Evolutionary conservation across 2,797 vertebrate genomes (phyloP).

Genomic region (Myotis daubentonii): DNA sequence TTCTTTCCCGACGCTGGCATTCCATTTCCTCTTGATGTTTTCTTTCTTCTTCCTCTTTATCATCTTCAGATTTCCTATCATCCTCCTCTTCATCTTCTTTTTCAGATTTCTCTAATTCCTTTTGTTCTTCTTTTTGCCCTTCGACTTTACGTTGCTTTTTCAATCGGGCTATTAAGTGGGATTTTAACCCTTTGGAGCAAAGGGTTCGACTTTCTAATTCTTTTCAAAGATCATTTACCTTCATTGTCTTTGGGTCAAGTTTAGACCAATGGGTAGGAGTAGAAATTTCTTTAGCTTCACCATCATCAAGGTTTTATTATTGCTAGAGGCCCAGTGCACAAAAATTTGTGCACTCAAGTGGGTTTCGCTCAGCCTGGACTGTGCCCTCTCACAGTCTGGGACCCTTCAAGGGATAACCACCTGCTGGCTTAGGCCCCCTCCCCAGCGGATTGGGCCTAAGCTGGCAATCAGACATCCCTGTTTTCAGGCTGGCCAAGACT

Average conservation of each 20-base stretch:
- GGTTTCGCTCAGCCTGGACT: too few relatives aligned
- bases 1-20: slow-evolving; percentile 94
- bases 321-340: too few relatives aligned
- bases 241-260: slow-evolving; percentile 99
- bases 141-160: slow-evolving; percentile 99
- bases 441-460: too few relatives aligned
- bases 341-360: too few relatives aligned
- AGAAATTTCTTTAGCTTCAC: slow-evolving; percentile 95
- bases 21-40: slow-evolving; percentile 96
- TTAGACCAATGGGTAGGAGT: slow-evolving; percentile 98
- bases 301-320: slow-evolving; percentile 86
- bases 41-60: slow-evolving; percentile 97
- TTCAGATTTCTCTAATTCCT: slow-evolving; percentile 96
- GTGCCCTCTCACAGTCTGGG: too few relatives aligned
- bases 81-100: slow-evolving; percentile 93
- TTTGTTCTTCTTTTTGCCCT: slow-evolving; percentile 98
- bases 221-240: slow-evolving; percentile 99
- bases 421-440: too few relatives aligned
- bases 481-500: too few relatives aligned
- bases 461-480: too few relatives aligned
- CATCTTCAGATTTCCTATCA: slow-evolving; percentile 92
- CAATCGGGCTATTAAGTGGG: slow-evolving; percentile 97
- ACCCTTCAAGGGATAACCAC: too few relatives aligned
- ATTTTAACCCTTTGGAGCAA: slow-evolving; percentile 98
- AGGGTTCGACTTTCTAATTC: slow-evolving; percentile 97